Evolutionary conservation across 2,888 invertebrate genomes (phyloP).

Genomic region (Euclidia mi): DNA sequence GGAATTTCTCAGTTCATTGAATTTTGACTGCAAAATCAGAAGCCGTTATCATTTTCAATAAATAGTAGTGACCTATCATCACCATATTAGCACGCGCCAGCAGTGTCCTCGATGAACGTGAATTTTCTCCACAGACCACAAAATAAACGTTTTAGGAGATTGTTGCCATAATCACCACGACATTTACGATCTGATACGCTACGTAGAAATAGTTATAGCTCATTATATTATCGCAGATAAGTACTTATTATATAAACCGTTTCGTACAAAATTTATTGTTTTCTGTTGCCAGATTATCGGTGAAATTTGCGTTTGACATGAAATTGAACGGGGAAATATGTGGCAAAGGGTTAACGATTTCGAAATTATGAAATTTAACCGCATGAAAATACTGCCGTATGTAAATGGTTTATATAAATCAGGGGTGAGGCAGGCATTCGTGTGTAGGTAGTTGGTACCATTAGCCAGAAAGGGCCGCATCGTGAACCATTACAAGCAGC

Average conservation of each 20-base stretch:
- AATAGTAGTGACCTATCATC: not conserved
- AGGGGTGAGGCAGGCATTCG: constrained; percentile 44
- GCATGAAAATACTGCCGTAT: constrained; percentile 33
- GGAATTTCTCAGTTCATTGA: no score
- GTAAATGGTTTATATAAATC: constrained; percentile 59
- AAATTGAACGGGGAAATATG: constrained; percentile 12
- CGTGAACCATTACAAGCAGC: no score
- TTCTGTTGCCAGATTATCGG: constrained; percentile 13
- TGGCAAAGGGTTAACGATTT: constrained; percentile 8
- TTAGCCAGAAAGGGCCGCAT: constrained; percentile 58
- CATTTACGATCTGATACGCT: constrained; percentile 11
- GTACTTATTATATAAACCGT: constrained; percentile 17
- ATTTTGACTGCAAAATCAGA: no score
- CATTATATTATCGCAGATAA: constrained; percentile 17
- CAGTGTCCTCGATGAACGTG: not conserved
- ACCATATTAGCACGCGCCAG: not conserved
- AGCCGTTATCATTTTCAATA: no score
- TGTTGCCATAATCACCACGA: constrained; percentile 8
- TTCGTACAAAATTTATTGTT: constrained; percentile 12
- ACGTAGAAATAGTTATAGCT: constrained; percentile 18
- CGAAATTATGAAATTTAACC: constrained; percentile 38
- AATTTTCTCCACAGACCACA: not conserved
- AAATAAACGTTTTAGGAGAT: not conserved
- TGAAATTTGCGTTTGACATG: constrained; percentile 8
- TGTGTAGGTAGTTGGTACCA: constrained; percentile 39